phyloP scores from a whole-genome alignment of 2,113 vertebrate species.

The Speoplatyrhinus poulsoni region DNA sequence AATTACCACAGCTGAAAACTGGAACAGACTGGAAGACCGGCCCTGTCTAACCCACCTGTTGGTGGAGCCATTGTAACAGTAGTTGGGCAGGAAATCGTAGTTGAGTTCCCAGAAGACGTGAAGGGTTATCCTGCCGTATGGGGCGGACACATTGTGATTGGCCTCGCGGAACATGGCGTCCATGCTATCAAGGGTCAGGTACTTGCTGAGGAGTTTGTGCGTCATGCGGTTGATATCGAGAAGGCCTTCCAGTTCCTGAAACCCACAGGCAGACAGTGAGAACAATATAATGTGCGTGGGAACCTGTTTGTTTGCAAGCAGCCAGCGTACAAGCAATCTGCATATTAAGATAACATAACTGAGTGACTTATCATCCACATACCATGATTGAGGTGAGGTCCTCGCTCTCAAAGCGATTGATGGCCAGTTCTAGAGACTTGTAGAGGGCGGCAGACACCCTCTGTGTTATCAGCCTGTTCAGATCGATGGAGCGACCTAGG shows the following conservation, averaged over 20 bases:
- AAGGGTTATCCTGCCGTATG: constrained; percentile 95
- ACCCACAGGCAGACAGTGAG: background rate
- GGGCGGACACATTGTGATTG: constrained; percentile 97
- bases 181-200: constrained; percentile 96
- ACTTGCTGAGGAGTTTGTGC: constrained; percentile 93
- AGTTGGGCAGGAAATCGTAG: constrained; percentile 98
- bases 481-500: constrained; percentile 94
- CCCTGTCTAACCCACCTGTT: constrained; percentile 81
- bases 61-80: constrained; percentile 98
- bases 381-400: constrained; percentile 98
- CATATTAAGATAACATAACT: background rate
- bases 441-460: constrained; percentile 95
- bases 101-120: constrained; percentile 99
- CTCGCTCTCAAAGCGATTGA: constrained; percentile 98
- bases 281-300: background rate
- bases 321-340: background rate
- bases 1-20: background rate
- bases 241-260: constrained; percentile 94
- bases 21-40: background rate
- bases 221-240: constrained; percentile 96
- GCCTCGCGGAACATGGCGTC: constrained; percentile 99
- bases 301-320: background rate
- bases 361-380: constrained; percentile 24
- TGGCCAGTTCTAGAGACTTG: constrained; percentile 95
- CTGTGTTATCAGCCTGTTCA: constrained; percentile 97